These are phyloP conservation scores for Microhierax caerulescens DNA, from an alignment of 2,797 vertebrate species.

Conservation along the genomic window DNA sequence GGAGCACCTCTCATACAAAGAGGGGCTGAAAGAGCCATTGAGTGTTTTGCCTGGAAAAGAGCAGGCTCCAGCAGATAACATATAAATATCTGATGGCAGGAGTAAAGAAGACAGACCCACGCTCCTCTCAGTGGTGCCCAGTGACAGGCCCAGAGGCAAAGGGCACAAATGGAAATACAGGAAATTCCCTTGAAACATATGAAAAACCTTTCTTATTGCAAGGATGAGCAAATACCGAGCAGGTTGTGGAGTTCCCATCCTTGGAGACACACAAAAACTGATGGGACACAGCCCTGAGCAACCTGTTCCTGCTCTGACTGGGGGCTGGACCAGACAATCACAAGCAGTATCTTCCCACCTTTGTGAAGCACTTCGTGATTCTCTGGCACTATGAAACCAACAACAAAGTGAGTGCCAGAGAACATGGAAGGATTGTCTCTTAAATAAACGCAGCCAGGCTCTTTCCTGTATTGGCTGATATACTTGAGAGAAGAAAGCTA, in stretches of 20 bases:
- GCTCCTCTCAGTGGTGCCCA: neutral
- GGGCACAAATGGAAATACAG: neutral
- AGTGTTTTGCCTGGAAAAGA: neutral
- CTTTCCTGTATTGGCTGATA: fast-evolving
- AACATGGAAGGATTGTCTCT: neutral
- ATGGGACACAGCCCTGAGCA: fast-evolving
- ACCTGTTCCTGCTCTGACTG: neutral
- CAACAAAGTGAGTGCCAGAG: neutral
- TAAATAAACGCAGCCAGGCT: neutral
- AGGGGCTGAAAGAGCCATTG: fast-evolving
- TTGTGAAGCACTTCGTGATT: neutral
- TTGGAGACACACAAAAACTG: neutral
- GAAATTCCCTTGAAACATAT: neutral
- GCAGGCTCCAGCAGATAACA: neutral
- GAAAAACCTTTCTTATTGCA: neutral
- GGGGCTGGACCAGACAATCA: fast-evolving
- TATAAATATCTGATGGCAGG: neutral
- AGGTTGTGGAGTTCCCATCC: neutral
- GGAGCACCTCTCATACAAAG: neutral
- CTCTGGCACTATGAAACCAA: neutral
- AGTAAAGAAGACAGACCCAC: neutral
- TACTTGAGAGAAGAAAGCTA: neutral
- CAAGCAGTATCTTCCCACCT: neutral
- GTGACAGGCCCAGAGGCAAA: neutral
- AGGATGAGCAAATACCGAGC: neutral